Percentiles rank a stretch among this genome's conserved stretches.
These are phyloP conservation scores for Prorops nasuta DNA, from an alignment of 1,140 invertebrate species.

Conservation along the genomic window DNA sequence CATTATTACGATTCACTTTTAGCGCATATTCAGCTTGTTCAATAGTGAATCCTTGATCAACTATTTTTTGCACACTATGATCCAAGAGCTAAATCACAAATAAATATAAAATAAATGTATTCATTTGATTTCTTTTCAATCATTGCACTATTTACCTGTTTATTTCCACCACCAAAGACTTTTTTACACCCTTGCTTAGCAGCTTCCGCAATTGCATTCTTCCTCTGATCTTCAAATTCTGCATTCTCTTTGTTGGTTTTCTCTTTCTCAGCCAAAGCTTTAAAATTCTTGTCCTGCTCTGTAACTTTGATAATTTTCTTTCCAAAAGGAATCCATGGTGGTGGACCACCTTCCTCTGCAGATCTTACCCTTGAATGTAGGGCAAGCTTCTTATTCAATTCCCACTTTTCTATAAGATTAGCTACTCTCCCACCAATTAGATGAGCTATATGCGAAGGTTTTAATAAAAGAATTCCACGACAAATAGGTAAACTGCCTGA, in stretches of 20 bases:
- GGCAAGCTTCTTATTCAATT: slow-evolving; percentile 77
- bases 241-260: slow-evolving; percentile 65
- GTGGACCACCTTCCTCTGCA: slow-evolving; percentile 72
- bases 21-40: slow-evolving; percentile 76
- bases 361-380: slow-evolving; percentile 64
- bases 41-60: slow-evolving; percentile 76
- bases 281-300: slow-evolving; percentile 68
- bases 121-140: background rate
- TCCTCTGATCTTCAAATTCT: slow-evolving; percentile 82
- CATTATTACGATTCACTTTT: slow-evolving; percentile 70
- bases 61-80: slow-evolving; percentile 76
- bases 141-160: slow-evolving; percentile 59
- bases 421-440: slow-evolving; percentile 79
- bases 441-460: slow-evolving; percentile 62
- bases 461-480: slow-evolving; percentile 73
- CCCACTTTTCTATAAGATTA: slow-evolving; percentile 86
- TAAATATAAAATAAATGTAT: slow-evolving; percentile 11
- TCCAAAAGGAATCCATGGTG: slow-evolving; percentile 89
- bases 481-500: slow-evolving; percentile 50
- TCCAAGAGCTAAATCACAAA: slow-evolving; percentile 63
- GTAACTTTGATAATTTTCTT: slow-evolving; percentile 66
- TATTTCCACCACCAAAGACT: slow-evolving; percentile 68
- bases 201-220: slow-evolving; percentile 84
- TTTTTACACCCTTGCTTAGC: slow-evolving; percentile 67
- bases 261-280: slow-evolving; percentile 65